Evolutionary conservation across 2,888 invertebrate genomes (phyloP).

Genomic region (Trachelus iudaicus): DNA sequence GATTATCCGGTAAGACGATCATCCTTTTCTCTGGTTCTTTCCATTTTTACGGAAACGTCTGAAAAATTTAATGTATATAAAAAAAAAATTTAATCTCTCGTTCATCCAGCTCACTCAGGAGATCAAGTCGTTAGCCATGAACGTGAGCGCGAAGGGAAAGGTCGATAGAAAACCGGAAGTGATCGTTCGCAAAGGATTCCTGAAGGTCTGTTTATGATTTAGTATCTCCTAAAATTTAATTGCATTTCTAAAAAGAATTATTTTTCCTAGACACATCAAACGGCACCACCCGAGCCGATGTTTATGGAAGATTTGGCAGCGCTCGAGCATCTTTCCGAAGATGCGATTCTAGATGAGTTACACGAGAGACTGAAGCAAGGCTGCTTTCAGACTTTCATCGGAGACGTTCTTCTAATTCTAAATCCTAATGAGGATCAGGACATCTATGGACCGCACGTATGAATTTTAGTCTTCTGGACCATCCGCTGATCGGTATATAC

Average conservation of each 20-base stretch:
- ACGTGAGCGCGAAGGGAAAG: constrained; percentile 68
- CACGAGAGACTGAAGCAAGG: constrained; percentile 76
- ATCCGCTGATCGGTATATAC: background rate
- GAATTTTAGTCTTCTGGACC: constrained; percentile 25
- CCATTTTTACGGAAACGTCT: background rate
- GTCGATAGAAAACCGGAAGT: constrained; percentile 67
- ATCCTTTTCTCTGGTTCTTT: background rate
- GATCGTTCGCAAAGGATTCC: constrained; percentile 63
- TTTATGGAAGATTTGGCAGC: constrained; percentile 86
- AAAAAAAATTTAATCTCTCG: constrained; percentile 17
- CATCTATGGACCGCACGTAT: constrained; percentile 79
- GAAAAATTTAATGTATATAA: background rate
- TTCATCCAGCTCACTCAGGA: constrained; percentile 75
- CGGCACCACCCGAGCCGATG: constrained; percentile 75
- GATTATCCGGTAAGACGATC: constrained; percentile 75
- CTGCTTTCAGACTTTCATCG: constrained; percentile 81
- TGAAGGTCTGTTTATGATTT: constrained; percentile 50
- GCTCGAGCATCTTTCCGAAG: constrained; percentile 79
- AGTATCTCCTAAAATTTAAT: background rate
- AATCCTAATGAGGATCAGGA: constrained; percentile 83
- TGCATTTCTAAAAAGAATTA: background rate
- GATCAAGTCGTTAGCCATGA: constrained; percentile 72
- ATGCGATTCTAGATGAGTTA: constrained; percentile 75
- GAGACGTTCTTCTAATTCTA: constrained; percentile 81
- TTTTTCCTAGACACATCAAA: constrained; percentile 46